phyloP scores from a whole-genome alignment of 2,797 vertebrate genomes.

The Tauraco hartlaubi region DNA sequence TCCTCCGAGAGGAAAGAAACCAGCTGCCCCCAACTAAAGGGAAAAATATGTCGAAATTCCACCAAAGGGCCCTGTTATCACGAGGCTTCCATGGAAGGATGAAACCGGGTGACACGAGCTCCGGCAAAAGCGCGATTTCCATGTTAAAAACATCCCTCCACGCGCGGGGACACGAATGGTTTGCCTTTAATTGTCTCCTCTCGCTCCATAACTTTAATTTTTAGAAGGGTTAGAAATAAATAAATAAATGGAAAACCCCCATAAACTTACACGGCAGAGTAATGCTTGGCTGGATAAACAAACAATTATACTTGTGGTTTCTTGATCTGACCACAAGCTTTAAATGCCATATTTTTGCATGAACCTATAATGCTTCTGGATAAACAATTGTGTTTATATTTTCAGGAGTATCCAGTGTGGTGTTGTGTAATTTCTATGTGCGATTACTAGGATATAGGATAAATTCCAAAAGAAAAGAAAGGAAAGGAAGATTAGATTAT shows the following conservation, averaged over 20 bases:
- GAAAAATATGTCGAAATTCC: constrained; percentile 83
- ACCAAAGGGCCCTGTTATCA: constrained; percentile 80
- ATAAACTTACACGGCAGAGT: constrained; percentile 70
- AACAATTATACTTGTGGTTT: constrained; percentile 86
- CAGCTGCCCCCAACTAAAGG: constrained; percentile 83
- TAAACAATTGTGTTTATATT: constrained; percentile 81
- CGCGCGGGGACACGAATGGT: not conserved
- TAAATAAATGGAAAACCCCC: constrained; percentile 52
- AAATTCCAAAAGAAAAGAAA: constrained; percentile 75
- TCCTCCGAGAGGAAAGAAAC: constrained; percentile 85
- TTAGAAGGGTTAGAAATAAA: constrained; percentile 74
- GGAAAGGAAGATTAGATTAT: constrained; percentile 70
- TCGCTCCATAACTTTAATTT: constrained; percentile 55
- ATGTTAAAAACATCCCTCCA: constrained; percentile 50
- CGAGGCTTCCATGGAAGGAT: constrained; percentile 72
- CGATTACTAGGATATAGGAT: constrained; percentile 75
- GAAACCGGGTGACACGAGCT: constrained; percentile 65
- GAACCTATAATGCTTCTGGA: constrained; percentile 84
- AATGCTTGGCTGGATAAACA: constrained; percentile 82
- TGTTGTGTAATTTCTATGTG: constrained; percentile 73
- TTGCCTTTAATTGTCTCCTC: constrained; percentile 65
- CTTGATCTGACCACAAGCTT: constrained; percentile 84
- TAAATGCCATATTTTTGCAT: constrained; percentile 83
- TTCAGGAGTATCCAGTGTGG: constrained; percentile 54
- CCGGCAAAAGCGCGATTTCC: constrained; percentile 55